These are phyloP conservation scores for Sciaenops ocellatus DNA, from an alignment of 2,797 vertebrate species.

Conservation along the genomic window DNA sequence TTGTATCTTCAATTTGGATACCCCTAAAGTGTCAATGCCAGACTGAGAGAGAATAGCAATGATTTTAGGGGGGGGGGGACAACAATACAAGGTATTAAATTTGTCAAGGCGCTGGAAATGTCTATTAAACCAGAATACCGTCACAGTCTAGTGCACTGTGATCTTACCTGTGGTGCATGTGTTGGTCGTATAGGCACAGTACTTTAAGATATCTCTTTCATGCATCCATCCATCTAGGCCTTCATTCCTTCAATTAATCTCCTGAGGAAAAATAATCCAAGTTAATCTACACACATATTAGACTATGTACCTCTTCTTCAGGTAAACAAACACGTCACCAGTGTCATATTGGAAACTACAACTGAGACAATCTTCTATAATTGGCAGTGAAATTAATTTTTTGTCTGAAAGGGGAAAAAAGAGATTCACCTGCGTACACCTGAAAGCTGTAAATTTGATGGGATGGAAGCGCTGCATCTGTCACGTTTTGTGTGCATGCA, in stretches of 20 bases:
- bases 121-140: not conserved
- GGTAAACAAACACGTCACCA: too few relatives aligned
- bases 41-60: not conserved
- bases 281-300: not conserved
- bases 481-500: not conserved
- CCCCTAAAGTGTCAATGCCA: not conserved
- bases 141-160: not conserved
- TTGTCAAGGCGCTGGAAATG: not conserved
- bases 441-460: not conserved
- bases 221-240: not conserved
- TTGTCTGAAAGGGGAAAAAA: too few relatives aligned
- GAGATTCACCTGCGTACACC: not conserved
- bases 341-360: not conserved
- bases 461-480: not conserved
- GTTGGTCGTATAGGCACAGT: not conserved
- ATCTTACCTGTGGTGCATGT: not conserved
- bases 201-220: not conserved
- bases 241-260: not conserved
- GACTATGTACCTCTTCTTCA: not conserved
- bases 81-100: not conserved
- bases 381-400: not conserved
- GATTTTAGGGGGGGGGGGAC: not conserved
- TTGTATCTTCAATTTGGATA: not conserved
- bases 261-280: not conserved
- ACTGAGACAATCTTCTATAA: too few relatives aligned